Evolutionary conservation across 2,888 invertebrate species (phyloP).

Genomic region (Lasiommata megera): DNA sequence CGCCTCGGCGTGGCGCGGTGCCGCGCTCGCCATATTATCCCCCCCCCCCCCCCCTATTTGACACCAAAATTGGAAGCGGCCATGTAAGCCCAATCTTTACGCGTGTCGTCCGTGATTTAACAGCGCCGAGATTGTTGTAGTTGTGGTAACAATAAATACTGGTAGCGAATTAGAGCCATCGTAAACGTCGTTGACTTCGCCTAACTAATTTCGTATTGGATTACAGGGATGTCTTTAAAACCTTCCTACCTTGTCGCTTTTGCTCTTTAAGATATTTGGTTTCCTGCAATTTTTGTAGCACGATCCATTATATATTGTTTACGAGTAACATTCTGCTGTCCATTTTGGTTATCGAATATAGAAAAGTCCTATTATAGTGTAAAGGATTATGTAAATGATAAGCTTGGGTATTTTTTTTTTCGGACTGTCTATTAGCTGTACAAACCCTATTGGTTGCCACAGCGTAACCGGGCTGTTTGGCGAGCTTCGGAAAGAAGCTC

Average conservation of each 20-base stretch:
- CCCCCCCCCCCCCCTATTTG: slow-evolving; percentile 26
- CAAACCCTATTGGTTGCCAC: too few relatives aligned
- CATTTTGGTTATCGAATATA: too few relatives aligned
- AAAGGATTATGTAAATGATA: too few relatives aligned
- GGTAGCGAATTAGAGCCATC: slow-evolving; percentile 40
- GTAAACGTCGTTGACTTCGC: slow-evolving; percentile 24
- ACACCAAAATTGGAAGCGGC: slow-evolving; percentile 32
- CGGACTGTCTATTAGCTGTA: too few relatives aligned
- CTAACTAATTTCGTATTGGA: slow-evolving; percentile 31
- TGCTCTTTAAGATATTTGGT: slow-evolving; percentile 14
- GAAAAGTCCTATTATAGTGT: too few relatives aligned
- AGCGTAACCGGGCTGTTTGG: too few relatives aligned
- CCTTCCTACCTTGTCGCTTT: slow-evolving; percentile 25
- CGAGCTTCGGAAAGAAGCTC: too few relatives aligned
- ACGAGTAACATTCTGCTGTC: not conserved
- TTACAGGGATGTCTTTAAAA: slow-evolving; percentile 28
- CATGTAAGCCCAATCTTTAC: slow-evolving; percentile 43
- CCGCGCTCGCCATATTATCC: slow-evolving; percentile 21
- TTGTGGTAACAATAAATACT: slow-evolving; percentile 52
- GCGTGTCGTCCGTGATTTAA: slow-evolving; percentile 47
- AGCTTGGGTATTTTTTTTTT: too few relatives aligned
- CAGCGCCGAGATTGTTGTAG: slow-evolving; percentile 40
- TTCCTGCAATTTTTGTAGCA: slow-evolving; percentile 8
- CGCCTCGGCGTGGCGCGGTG: slow-evolving; percentile 14
- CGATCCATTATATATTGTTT: not conserved